Conservation (phyloP, 2,113 vertebrate species). For the Crotalus viridis region DNA sequence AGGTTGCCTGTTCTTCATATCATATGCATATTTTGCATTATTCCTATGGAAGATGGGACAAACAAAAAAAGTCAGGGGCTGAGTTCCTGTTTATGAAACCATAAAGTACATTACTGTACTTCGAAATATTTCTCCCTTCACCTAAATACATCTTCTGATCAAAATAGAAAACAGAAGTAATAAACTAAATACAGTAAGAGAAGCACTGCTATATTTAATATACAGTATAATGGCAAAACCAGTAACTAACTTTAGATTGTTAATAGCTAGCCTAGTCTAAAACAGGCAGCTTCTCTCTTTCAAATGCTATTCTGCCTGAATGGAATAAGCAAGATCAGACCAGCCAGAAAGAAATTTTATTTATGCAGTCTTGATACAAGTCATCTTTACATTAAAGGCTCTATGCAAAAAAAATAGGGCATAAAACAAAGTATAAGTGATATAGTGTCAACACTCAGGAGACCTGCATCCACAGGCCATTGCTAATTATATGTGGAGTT, state of each 20-base stretch:
- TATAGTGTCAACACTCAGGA: not conserved
- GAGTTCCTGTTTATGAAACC: not conserved
- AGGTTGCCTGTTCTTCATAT: not conserved
- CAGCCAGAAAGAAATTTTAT: not conserved
- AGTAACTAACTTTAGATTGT: not conserved
- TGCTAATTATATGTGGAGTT: not conserved
- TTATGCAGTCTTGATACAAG: not conserved
- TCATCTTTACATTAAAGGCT: not conserved
- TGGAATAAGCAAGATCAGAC: not conserved
- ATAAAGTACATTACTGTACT: not conserved
- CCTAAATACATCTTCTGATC: not conserved
- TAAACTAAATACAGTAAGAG: not conserved
- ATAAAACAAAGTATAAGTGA: not conserved
- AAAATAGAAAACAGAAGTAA: not conserved
- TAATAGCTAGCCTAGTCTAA: not conserved
- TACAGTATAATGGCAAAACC: not conserved
- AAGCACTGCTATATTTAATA: not conserved
- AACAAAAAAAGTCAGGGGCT: not conserved
- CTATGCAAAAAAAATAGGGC: not conserved
- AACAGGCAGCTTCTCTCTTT: not conserved
- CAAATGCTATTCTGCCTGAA: not conserved
- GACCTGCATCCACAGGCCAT: not conserved
- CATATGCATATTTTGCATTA: not conserved
- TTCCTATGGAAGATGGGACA: too few relatives aligned
- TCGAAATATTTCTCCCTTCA: not conserved